phyloP scores from a whole-genome alignment of 2,888 invertebrate genomes.

The Erpobdella octoculata region DNA sequence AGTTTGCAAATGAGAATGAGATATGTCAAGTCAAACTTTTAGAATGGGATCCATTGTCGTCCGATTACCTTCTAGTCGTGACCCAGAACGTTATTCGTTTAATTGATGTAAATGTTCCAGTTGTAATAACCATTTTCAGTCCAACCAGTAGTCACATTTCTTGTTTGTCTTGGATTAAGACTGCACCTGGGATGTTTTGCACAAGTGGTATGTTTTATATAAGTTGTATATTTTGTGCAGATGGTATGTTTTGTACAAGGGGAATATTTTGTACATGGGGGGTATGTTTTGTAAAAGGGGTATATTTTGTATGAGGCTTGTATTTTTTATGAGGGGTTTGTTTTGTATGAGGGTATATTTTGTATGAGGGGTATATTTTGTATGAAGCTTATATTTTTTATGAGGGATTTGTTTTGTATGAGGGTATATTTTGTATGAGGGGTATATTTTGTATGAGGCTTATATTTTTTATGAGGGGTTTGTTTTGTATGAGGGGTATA shows the following conservation, averaged over 20 bases:
- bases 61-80: constrained; percentile 50
- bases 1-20: not conserved
- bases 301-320: constrained; percentile 53
- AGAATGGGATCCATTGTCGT: constrained; percentile 53
- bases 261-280: constrained; percentile 40
- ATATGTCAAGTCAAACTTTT: constrained; percentile 45
- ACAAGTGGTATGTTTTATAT: constrained; percentile 48
- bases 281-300: constrained; percentile 47
- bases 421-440: no score
- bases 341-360: constrained; percentile 52
- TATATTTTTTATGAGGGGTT: no score
- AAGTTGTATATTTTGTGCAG: constrained; percentile 40
- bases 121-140: constrained; percentile 46
- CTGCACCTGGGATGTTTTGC: constrained; percentile 54
- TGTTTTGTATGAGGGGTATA: no score
- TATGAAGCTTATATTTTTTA: not conserved
- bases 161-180: constrained; percentile 51
- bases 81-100: constrained; percentile 47
- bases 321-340: not conserved
- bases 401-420: not conserved
- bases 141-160: constrained; percentile 50
- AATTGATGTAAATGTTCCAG: constrained; percentile 45
- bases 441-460: no score
- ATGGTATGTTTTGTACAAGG: constrained; percentile 54
- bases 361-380: constrained; percentile 49